These are phyloP conservation scores for Oreochromis aureus DNA, from an alignment of 2,113 vertebrate genomes.

Conservation along the genomic window DNA sequence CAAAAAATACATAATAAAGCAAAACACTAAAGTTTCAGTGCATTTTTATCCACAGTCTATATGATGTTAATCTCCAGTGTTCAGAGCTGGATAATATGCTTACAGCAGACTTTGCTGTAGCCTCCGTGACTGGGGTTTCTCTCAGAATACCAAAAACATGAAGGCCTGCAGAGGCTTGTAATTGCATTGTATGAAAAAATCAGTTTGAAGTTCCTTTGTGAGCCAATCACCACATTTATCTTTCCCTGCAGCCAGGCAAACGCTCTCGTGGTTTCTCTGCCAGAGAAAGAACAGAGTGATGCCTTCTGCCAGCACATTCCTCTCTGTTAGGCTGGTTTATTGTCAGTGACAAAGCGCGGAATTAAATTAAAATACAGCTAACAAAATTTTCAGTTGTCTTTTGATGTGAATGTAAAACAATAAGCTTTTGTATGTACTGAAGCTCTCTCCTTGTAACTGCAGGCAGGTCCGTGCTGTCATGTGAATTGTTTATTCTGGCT, in stretches of 20 bases:
- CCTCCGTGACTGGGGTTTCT: background rate
- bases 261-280: background rate
- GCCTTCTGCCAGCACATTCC: background rate
- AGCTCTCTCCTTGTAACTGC: background rate
- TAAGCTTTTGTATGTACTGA: background rate
- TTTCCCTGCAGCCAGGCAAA: background rate
- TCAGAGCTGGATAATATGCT: background rate
- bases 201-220: background rate
- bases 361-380: background rate
- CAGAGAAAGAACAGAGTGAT: slow-evolving; percentile 5
- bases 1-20: background rate
- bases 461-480: background rate
- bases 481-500: background rate
- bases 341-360: background rate
- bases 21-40: background rate
- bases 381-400: background rate
- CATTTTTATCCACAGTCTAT: background rate
- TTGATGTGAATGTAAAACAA: background rate
- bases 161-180: background rate
- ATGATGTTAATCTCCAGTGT: background rate
- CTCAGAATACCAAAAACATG: background rate
- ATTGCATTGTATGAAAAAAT: background rate
- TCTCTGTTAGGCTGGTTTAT: background rate
- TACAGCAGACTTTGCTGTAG: background rate
- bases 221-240: background rate